These are phyloP conservation scores for Macrobrachium rosenbergii DNA, from an alignment of 1,140 invertebrate genomes.

Conservation along the genomic window DNA sequence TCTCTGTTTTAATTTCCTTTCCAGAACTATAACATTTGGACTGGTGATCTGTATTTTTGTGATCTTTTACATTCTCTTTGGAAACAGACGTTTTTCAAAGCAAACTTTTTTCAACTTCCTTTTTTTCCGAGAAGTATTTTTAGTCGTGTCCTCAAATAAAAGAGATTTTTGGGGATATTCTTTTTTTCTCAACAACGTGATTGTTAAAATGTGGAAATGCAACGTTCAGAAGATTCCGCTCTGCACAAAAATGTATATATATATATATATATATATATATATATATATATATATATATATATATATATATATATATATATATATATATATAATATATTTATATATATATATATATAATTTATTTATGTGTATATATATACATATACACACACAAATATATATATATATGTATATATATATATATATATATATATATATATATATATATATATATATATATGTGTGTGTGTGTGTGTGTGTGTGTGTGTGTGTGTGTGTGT, in stretches of 20 bases:
- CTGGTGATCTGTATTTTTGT: no score
- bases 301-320: constrained; percentile 1
- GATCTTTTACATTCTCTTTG: no score
- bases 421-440: constrained; percentile 10
- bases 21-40: no score
- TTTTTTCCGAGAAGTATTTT: no score
- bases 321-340: constrained; percentile 11
- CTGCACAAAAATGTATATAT: background rate
- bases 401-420: constrained; percentile 15
- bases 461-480: background rate
- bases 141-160: no score
- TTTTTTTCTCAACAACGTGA: no score
- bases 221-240: no score
- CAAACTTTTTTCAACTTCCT: no score
- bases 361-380: background rate
- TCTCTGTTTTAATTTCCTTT: no score
- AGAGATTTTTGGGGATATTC: no score
- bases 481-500: background rate
- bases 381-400: background rate
- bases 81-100: no score
- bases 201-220: no score
- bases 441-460: constrained; percentile 22
- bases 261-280: constrained; percentile 22
- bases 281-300: constrained; percentile 22
- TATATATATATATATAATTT: constrained; percentile 4